Evolutionary conservation across 1,140 invertebrate genomes (phyloP), one percentile per base, ranked within the genome.

Genomic region (Hetaerina americana): DNA sequence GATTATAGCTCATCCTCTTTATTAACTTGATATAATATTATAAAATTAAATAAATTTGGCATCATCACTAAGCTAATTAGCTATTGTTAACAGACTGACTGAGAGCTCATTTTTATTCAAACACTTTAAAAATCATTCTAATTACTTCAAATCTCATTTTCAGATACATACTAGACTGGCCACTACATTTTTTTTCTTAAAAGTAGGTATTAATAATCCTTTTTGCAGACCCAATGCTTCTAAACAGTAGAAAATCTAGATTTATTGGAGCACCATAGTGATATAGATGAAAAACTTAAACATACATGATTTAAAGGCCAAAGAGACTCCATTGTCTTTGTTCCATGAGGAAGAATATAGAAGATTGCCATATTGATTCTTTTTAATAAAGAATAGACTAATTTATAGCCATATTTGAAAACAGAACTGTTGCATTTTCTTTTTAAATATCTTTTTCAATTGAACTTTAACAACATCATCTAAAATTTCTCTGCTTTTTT

Each of bases 261-360:
- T 57, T 57, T 57, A 57, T 18, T 57, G 40, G 10, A 57, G 40
- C 40, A 57, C 40, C 40, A 57, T 57, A 57, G 40, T 57, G 40
- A 57, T 57, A 57, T 57, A 57, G 40, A 57, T 57, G 40, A 57
- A 57, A 57, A 57, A 57, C 40, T 57, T 57, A 57, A 57, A 57
- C 40, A 10, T 18, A 57, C 40, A 57, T 57, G 15, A 57, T 57
- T n/a, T 18, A 57, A 57, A 1, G 40, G 15, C 40, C 15, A 57
- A 57, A n/a, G 22, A 8, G 18, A 18, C 22, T n/a, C 40, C 40
- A 18, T 57, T 57, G 40, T 12, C 22, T 57, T 12, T 12, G 40
- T 12, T 57, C 22, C 22, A 18, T 57, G 22, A 57, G 40, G 40
- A 57, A 57, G 40, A 57, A 18, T 57, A 57, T 57, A 2, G 40